A percentile compares a stretch with the other conserved stretches of the same genome.
Conservation (phyloP, 2,113 vertebrate species). For the Setophaga coronata region DNA sequence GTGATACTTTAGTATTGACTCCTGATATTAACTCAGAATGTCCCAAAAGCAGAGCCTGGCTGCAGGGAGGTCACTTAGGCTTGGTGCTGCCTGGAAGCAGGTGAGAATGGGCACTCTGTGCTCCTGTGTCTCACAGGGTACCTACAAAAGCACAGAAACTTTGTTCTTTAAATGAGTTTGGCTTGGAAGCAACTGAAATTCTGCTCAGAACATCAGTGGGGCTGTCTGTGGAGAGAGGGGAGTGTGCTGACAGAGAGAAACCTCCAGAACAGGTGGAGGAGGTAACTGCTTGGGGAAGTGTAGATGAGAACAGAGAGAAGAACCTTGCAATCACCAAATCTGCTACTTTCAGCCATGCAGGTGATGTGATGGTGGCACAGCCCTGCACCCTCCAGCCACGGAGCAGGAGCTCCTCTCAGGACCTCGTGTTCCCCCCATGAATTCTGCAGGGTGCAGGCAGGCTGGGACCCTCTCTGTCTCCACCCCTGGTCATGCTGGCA, state of each 20-base stretch:
- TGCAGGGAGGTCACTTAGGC: not conserved
- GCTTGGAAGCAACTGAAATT: not conserved
- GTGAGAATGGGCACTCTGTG: not conserved
- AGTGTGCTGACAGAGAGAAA: not conserved
- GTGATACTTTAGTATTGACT: not conserved
- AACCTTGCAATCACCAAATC: not conserved
- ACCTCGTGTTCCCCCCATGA: rapidly evolving
- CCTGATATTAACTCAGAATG: not conserved
- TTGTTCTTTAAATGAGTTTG: not conserved
- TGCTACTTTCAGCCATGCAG: not conserved
- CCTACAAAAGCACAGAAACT: not conserved
- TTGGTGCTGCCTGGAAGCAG: not conserved
- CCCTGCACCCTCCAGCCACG: rapidly evolving
- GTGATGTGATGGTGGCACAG: not conserved
- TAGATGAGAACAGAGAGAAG: not conserved
- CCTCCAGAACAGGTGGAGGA: not conserved
- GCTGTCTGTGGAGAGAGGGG: not conserved
- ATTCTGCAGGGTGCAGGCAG: not conserved
- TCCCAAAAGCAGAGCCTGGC: not conserved
- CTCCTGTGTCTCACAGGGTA: not conserved
- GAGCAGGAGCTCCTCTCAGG: not conserved
- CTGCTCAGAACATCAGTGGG: not conserved
- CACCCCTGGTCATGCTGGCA: not conserved
- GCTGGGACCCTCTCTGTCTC: not conserved
- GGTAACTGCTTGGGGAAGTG: not conserved